Evolutionary conservation across 2,113 vertebrate genomes (phyloP), one percentile per base, ranked within the genome.

Genomic region (Stegastes partitus): DNA sequence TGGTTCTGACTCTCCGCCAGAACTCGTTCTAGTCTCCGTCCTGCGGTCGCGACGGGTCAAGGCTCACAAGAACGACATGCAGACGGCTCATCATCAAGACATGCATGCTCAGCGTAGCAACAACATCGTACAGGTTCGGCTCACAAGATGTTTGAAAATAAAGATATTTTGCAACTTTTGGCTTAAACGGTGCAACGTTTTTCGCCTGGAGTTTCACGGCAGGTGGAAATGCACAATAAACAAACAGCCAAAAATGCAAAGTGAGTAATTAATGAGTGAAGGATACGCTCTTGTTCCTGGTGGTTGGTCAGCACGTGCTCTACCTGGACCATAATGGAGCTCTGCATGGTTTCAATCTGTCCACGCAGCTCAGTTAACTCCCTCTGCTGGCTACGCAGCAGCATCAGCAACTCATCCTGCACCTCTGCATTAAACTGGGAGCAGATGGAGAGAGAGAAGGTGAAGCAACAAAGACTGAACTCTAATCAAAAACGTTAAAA

Each of bases 231-330:
- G n/a, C n/a, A n/a, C 3, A 23, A 11, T 0, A 39, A 44, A 34
- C 3, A 11, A 25, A 22, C 1, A 16, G 21, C 1, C 1, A 8
- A 19, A 42, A 18, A 22, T 39, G 1, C 18, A 6, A 4, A 31
- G 6, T 18, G 10, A 2, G 3, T 12, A 11, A 58, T 14, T 37
- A 19, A 11, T 18, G 7, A 39, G 11, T 21, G 84, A 95, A 96
- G 96, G 98, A 99, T 99, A 99, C 98, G 97, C 58, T 98, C 96
- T 50, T 99, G 96, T 72, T 99, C 96, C 51, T 97, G 97, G 77
- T 97, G 95, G 23, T 93, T 95, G 69, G 94, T 95, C 1, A 98
- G 90, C 50, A 96, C 94, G 6, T 95, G 95, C 81, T 99, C 97
- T 2, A 99, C 87, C 0, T 97, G 98, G 62, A 95, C 93, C 85